phyloP scores from a whole-genome alignment of 1,140 invertebrate species.

The Drosophila insularis region DNA sequence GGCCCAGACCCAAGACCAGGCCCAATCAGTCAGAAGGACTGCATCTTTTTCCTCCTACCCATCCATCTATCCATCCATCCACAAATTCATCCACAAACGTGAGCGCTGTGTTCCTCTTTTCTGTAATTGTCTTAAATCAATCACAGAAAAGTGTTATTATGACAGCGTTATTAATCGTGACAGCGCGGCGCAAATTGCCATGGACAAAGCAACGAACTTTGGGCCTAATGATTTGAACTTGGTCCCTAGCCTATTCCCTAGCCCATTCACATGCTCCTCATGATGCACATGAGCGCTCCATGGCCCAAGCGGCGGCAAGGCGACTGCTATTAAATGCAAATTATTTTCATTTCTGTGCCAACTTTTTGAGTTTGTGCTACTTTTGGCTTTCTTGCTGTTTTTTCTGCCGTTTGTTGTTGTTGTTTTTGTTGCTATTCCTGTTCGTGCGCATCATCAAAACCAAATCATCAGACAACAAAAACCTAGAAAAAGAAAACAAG shows the following conservation, averaged over 20 bases:
- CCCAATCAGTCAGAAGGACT: slow-evolving; percentile 66
- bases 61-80: slow-evolving; percentile 3
- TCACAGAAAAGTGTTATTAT: slow-evolving; percentile 81
- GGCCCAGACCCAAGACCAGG: slow-evolving; percentile 39
- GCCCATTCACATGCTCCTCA: slow-evolving; percentile 2
- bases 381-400: slow-evolving; percentile 45
- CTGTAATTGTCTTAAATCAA: slow-evolving; percentile 81
- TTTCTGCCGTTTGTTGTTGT: neutral
- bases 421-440: slow-evolving; percentile 37
- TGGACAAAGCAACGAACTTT: slow-evolving; percentile 20
- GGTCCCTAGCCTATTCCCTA: slow-evolving; percentile 32
- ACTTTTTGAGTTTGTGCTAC: slow-evolving; percentile 71
- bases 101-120: slow-evolving; percentile 79
- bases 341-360: slow-evolving; percentile 81
- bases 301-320: slow-evolving; percentile 44
- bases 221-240: slow-evolving; percentile 76
- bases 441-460: slow-evolving; percentile 79
- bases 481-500: neutral
- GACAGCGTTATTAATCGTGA: slow-evolving; percentile 81
- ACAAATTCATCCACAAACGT: slow-evolving; percentile 60
- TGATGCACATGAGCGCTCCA: slow-evolving; percentile 2
- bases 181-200: slow-evolving; percentile 69
- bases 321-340: slow-evolving; percentile 78
- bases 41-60: slow-evolving; percentile 21
- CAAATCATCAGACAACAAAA: slow-evolving; percentile 60